phyloP scores from a whole-genome alignment of 2,888 invertebrate species.

The Diarsia dahlii region DNA sequence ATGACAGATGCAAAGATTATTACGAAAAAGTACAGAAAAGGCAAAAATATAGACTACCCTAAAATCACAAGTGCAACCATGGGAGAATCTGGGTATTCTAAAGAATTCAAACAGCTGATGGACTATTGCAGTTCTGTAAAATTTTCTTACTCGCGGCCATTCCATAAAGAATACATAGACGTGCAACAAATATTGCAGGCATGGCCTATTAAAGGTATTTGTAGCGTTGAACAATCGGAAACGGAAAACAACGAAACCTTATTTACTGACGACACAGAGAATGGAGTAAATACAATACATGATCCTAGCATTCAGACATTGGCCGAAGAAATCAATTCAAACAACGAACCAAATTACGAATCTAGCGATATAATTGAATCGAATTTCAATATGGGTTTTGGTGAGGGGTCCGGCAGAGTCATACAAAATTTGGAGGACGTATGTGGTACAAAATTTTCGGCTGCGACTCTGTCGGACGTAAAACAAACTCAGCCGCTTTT shows the following conservation, averaged over 20 bases:
- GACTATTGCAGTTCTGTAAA: conserved; percentile 83
- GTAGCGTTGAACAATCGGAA: conserved; percentile 45
- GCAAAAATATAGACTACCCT: conserved; percentile 83
- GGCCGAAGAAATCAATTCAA: conserved; percentile 79
- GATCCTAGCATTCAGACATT: conserved; percentile 79
- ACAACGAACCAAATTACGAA: conserved; percentile 69
- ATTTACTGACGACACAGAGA: conserved; percentile 73
- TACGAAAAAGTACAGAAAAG: conserved; percentile 81
- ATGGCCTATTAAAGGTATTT: conserved; percentile 79
- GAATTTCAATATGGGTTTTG: conserved; percentile 90
- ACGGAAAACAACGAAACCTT: conserved; percentile 67
- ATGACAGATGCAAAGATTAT: conserved; percentile 70
- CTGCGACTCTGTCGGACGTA: conserved; percentile 91
- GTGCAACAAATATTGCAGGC: conserved; percentile 72
- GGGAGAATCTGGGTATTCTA: conserved; percentile 73
- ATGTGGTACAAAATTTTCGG: conserved; percentile 86
- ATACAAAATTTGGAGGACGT: conserved; percentile 85
- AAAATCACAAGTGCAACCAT: conserved; percentile 73
- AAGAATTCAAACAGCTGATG: conserved; percentile 79
- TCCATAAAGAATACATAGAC: conserved; percentile 82
- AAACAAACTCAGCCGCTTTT: conserved; percentile 89
- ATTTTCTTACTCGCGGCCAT: conserved; percentile 83
- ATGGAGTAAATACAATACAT: conserved; percentile 45
- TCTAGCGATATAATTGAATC: conserved; percentile 76
- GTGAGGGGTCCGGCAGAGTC: conserved; percentile 91